Base-by-base conservation (phyloP, 2,888 invertebrate species). In the Temnothorax rugatulus region DNA sequence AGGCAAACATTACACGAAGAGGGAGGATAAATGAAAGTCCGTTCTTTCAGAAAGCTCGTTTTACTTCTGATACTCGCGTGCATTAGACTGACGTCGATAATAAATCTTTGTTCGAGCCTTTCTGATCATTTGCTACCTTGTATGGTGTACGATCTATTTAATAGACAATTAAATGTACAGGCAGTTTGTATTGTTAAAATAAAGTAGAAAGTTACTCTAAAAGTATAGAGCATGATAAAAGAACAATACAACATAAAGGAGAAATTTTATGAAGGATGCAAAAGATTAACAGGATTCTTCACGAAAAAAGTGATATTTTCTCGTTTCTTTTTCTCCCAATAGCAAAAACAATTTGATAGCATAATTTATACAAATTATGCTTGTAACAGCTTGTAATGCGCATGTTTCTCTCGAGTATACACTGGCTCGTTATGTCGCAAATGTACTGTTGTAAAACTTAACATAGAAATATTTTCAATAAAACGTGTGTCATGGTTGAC, bases 41-140 rank as follows among this genome's bases (percentile, higher is more conserved):
- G 38, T 44, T 59, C 34, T 71, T 79, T 79, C 79, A 69, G 79
- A 47, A 79, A 79, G 79, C 59, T 34, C 59, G 79, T 61, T 61
- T 71, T 71, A 47, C 59, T 79, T 59, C 47, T 71, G 44, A 59
- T 34, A 47, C 44, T 47, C 71, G n/a, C 77, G 47, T 47, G 38
- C 59, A 61, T 81, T 71, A 71, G 59, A 50, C 38, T 71, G 79
- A 71, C 59, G 59, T 38, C 71, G 71, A 61, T 81, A 81, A 81
- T 81, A 71, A 81, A 81, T 81, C 79, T 81, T 81, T 81, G 79
- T 71, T 71, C 79, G 59, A 47, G 64, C 25, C 76, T 76, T 41
- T 76, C 76, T 5, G 76, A 81, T 71, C 79, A 59, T 61, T 59
- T 25, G 79, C 71, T 79, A 59, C 71, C 79, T 81, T 81, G 21